Base-by-base conservation (phyloP, 2,113 vertebrate genomes). In the Suricata suricatta region DNA sequence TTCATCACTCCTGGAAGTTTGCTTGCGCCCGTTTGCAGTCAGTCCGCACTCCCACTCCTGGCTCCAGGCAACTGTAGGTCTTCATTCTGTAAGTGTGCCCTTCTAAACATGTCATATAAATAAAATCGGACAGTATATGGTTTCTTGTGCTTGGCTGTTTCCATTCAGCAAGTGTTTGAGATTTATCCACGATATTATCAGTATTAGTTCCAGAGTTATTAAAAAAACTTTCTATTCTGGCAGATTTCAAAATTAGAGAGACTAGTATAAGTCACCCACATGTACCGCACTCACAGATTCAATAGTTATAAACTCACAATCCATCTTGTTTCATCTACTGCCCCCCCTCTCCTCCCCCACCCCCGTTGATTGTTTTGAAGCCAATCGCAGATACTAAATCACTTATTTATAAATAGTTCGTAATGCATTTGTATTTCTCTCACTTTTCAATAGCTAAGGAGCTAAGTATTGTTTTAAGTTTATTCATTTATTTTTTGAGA, bases 331-430 rank as follows among this genome's bases (percentile, higher is more conserved):
- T 83, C 38, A 5, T 5, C 21, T 95, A 0, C 13, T 7, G 7
- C 50, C 2, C 4, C 7, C 31, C 79, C 23, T 44, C 66, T 84
- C 41, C 21, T 60, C 17, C 74, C 31, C 50, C 1, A 47, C 44
- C n/a, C 9, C 38, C 38, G 31, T 95, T 38, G 25, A 74, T 86
- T 90, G 57, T 76, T 54, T 85, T 72, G 85, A 85, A 64, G 52
- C n/a, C n/a, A 52, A 7, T 92, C 29, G n/a, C 29, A 90, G 79
- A 41, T 68, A 4, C 72, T n/a, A 16, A 63, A 6, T 76, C 11
- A 50, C 29, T 95, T 86, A 35, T 81, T 93, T 87, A 29, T 68
- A 71, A 92, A 33, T 66, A 79, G n/a, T 64, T 92, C 84, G 60
- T 19, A 27, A 54, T 52, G 7, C 16, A 63, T 81, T 63, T 91